Conservation (phyloP, 1,140 invertebrate species). For the Camponotus vicinus region DNA sequence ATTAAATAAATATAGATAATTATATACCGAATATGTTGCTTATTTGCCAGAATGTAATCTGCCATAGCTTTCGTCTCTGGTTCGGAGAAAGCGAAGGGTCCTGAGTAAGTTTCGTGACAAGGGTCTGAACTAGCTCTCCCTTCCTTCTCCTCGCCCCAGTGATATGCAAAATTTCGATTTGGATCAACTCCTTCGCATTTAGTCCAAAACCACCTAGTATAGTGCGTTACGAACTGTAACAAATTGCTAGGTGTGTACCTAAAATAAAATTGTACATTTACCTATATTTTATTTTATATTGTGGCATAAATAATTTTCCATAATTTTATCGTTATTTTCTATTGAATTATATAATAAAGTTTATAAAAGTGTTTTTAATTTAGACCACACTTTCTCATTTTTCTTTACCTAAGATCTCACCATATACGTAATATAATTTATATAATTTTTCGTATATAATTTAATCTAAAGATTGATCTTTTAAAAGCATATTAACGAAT, state of each 20-base stretch:
- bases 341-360: not conserved
- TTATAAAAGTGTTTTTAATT: slow-evolving; percentile 19
- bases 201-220: slow-evolving; percentile 83
- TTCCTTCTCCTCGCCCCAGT: slow-evolving; percentile 90
- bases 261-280: slow-evolving; percentile 7
- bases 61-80: slow-evolving; percentile 94
- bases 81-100: slow-evolving; percentile 95
- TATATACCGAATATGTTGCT: slow-evolving; percentile 83
- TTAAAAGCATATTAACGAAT: too few relatives aligned
- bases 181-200: slow-evolving; percentile 92
- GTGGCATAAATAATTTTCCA: not conserved
- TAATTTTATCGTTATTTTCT: not conserved
- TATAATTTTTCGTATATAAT: not conserved
- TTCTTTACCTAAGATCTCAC: not conserved
- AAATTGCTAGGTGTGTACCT: slow-evolving; percentile 78
- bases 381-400: not conserved
- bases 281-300: not conserved
- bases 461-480: slow-evolving; percentile 10
- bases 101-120: slow-evolving; percentile 96
- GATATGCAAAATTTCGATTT: slow-evolving; percentile 93
- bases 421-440: too few relatives aligned
- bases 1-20: not conserved
- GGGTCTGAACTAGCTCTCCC: slow-evolving; percentile 94
- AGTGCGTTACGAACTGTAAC: slow-evolving; percentile 80
- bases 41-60: slow-evolving; percentile 87